Conservation (phyloP, 2,797 vertebrate genomes). For the Muscicapa striata region DNA sequence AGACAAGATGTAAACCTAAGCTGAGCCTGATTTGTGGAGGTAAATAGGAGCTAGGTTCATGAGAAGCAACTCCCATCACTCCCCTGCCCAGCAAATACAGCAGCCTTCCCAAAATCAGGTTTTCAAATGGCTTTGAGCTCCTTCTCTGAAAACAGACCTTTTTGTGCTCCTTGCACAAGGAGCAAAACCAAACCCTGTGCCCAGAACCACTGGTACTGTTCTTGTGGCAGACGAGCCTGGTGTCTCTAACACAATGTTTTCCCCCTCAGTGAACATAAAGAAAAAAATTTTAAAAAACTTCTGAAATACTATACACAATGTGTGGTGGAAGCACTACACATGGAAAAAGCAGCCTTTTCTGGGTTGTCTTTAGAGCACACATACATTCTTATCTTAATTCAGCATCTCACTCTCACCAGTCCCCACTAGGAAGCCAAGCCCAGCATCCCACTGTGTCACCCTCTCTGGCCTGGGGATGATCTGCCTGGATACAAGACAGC, state of each 20-base stretch:
- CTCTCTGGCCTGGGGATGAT: background rate
- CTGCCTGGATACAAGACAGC: background rate
- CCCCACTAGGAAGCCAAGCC: background rate
- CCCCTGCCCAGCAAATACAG: background rate
- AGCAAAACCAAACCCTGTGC: background rate
- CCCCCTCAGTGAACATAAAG: background rate
- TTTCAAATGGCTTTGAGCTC: background rate
- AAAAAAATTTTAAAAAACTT: background rate
- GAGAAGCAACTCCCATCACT: background rate
- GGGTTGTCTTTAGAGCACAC: background rate
- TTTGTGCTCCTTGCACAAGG: background rate
- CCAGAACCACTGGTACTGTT: background rate
- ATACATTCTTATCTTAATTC: background rate
- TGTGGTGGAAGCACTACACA: background rate
- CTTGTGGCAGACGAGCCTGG: accelerated
- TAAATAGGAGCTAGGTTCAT: background rate
- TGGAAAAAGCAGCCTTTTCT: background rate
- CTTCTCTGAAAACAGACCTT: background rate
- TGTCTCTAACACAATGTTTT: background rate
- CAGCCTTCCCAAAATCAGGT: background rate
- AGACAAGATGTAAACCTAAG: background rate
- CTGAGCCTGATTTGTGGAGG: background rate
- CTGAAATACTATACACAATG: background rate
- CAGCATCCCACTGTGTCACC: background rate
- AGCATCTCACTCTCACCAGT: background rate